A percentile compares a stretch with the other conserved stretches of the same genome.
Conservation (phyloP, 2,113 vertebrate species). For the Saimiri boliviensis region DNA sequence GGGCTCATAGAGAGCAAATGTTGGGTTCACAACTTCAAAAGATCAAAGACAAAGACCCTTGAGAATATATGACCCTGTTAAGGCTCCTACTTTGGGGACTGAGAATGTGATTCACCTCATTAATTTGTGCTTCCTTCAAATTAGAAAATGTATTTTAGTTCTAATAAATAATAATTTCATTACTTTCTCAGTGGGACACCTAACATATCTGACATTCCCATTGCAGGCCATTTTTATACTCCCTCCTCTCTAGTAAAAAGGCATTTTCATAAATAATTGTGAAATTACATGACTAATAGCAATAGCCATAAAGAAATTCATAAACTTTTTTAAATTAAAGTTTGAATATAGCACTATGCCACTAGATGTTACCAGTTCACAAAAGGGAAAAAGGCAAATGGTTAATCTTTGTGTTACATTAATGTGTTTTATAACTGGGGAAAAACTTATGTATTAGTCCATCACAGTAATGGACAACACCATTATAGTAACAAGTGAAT, state of each 20-base stretch:
- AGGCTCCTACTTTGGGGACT: not conserved
- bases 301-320: not conserved
- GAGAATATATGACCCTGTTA: not conserved
- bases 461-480: not conserved
- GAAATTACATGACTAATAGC: constrained; percentile 14
- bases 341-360: not conserved
- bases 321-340: not conserved
- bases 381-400: not conserved
- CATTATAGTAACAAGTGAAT: not conserved
- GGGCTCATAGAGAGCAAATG: not conserved
- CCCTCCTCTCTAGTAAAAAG: not conserved
- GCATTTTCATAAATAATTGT: not conserved
- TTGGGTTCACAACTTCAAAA: not conserved
- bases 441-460: not conserved
- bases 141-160: not conserved
- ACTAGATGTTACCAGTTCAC: not conserved
- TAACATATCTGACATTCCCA: not conserved
- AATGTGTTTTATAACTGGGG: not conserved
- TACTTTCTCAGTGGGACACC: not conserved
- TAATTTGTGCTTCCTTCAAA: not conserved
- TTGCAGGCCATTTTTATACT: not conserved
- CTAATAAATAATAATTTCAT: not conserved
- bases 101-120: not conserved
- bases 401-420: not conserved
- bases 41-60: not conserved